Percentiles rank a stretch among this genome's conserved stretches.
These are phyloP conservation scores for Zosterops borbonicus DNA, from an alignment of 2,113 vertebrate genomes.

Conservation along the genomic window DNA sequence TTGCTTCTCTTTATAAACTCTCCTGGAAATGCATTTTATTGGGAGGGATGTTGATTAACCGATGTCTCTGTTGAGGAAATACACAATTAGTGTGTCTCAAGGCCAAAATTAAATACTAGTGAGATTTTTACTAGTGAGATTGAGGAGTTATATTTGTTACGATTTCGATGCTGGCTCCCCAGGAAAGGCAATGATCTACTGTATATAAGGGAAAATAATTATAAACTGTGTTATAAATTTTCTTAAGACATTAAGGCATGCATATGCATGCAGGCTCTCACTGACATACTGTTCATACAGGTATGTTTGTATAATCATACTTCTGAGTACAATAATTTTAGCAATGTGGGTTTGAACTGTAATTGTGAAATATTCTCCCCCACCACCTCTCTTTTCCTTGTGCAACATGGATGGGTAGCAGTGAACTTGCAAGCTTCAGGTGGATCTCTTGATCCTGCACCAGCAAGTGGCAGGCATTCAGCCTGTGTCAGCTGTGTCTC, in stretches of 20 bases:
- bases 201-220: neutral
- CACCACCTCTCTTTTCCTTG: accelerated
- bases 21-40: neutral
- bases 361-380: neutral
- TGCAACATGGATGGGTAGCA: neutral
- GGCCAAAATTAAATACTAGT: neutral
- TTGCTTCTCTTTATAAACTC: neutral
- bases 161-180: neutral
- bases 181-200: neutral
- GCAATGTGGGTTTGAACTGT: neutral
- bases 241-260: neutral
- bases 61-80: neutral
- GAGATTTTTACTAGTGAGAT: neutral
- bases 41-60: neutral
- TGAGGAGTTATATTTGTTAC: accelerated
- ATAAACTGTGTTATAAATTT: neutral
- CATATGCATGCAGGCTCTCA: neutral
- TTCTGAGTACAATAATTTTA: neutral
- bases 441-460: neutral
- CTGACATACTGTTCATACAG: neutral
- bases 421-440: neutral
- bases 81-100: neutral
- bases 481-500: neutral
- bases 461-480: neutral
- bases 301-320: neutral